Evolutionary conservation across 1,140 invertebrate genomes (phyloP).

Genomic region (Anastrepha obliqua): DNA sequence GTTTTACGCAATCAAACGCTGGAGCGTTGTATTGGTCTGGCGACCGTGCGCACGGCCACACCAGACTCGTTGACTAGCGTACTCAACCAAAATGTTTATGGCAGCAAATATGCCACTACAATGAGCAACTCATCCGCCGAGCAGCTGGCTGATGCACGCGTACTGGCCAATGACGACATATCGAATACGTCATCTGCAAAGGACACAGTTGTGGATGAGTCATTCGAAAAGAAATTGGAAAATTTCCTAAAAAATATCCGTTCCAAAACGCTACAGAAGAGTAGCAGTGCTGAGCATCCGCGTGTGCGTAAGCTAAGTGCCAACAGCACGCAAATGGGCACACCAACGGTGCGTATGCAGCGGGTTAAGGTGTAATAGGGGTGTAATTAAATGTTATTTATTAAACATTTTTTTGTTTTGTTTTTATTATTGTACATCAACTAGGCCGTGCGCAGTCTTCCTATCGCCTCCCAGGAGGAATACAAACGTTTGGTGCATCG

Average conservation of each 20-base stretch:
- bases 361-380: not conserved
- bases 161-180: slow-evolving; percentile 59
- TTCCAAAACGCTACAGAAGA: not conserved
- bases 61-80: not conserved
- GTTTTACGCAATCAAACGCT: slow-evolving; percentile 6
- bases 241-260: slow-evolving; percentile 65
- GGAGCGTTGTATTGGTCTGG: slow-evolving; percentile 26
- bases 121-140: slow-evolving; percentile 63
- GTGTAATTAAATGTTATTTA: not conserved
- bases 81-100: slow-evolving; percentile 37
- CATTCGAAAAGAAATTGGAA: slow-evolving; percentile 69
- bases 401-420: not conserved
- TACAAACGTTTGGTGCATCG: slow-evolving; percentile 68
- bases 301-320: not conserved
- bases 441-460: slow-evolving; percentile 70
- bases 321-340: not conserved
- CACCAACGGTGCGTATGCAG: slow-evolving; percentile 32
- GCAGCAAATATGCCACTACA: slow-evolving; percentile 62
- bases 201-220: slow-evolving; percentile 52
- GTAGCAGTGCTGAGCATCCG: not conserved
- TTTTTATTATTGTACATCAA: not conserved
- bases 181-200: not conserved
- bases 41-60: not conserved
- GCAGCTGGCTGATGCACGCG: slow-evolving; percentile 61
- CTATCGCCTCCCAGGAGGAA: slow-evolving; percentile 68